Evolutionary conservation across 1,140 invertebrate genomes (phyloP), one percentile per base, ranked within the genome.

Genomic region (Leptinotarsa texana): DNA sequence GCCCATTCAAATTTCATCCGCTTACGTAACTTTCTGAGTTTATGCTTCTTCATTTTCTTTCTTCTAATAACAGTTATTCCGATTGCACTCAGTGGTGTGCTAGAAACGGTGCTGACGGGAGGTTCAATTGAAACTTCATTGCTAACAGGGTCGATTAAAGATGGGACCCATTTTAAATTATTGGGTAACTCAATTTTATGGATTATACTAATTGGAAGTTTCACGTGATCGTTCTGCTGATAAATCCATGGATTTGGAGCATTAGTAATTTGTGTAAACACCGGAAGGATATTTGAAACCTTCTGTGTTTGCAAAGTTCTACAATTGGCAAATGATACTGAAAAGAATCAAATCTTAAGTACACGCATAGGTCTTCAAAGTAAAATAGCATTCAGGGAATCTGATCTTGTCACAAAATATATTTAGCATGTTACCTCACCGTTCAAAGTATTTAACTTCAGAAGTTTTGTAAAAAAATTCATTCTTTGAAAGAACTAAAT

Each of bases 1-100:
- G 88, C 89, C 89, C 91, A 92, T 63, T 89, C 87, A 85, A 89
- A 92, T 80, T 91, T 92, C 92, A 94, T 94, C 75, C 86, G 90
- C 82, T 93, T 95, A 72, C 92, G 88, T 33, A 94, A 84, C 84
- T 96, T 96, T 81, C 83, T 92, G 62, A 93, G 86, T 83, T 96
- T 94, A 81, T 96, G 95, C 80, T 92, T 94, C 82, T 92, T 95
- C 92, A 97, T 96, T 86, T 96, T 97, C 51, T 89, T 90, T 63
- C 90, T 87, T 61, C 95, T 89, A 63, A 96, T 95, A 0, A 92
- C 90, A 80, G 96, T 92, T 51, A 96, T 82, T 68, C 92, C 86
- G 1, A 88, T 89, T 1, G 94, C 94, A 81, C 92, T 70, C 79
- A 80, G 82, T 24, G 74, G 88, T 81, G 92, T 94, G 77, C 90